Percentiles rank a stretch among this genome's conserved stretches.
Conservation (phyloP, 2,888 invertebrate species). For the Euplexia lucipara region DNA sequence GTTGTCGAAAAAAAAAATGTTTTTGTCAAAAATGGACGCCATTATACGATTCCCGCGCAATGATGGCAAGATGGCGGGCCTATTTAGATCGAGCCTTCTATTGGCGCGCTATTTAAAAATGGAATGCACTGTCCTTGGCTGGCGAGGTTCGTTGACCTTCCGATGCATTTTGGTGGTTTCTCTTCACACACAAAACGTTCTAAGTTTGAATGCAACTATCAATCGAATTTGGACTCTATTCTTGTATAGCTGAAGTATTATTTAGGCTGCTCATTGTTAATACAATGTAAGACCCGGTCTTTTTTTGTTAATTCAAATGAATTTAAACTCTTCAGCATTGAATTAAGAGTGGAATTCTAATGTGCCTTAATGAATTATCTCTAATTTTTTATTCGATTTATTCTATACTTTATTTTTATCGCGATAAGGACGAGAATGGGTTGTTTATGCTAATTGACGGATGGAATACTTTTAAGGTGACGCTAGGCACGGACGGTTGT, state of each 20-base stretch:
- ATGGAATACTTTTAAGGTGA: constrained; percentile 72
- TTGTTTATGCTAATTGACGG: constrained; percentile 63
- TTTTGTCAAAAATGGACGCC: constrained; percentile 78
- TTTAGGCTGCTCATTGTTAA: constrained; percentile 68
- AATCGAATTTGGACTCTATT: constrained; percentile 72
- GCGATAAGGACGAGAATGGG: constrained; percentile 63
- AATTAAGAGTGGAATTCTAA: constrained; percentile 74
- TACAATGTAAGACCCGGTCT: constrained; percentile 67
- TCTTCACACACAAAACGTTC: constrained; percentile 74
- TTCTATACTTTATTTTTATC: constrained; percentile 58
- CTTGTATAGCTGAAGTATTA: constrained; percentile 67
- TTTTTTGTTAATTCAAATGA: constrained; percentile 72
- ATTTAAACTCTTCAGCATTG: constrained; percentile 73
- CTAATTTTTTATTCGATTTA: constrained; percentile 49
- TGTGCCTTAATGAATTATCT: constrained; percentile 69
- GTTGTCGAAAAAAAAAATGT: constrained; percentile 80
- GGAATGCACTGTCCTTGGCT: constrained; percentile 91
- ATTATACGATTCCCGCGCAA: constrained; percentile 79
- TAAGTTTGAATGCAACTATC: constrained; percentile 68
- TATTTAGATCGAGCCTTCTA: constrained; percentile 90
- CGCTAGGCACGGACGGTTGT: constrained; percentile 69
- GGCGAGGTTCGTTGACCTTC: constrained; percentile 88
- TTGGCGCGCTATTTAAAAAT: constrained; percentile 91
- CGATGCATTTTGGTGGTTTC: constrained; percentile 90
- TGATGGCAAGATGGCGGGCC: constrained; percentile 89